A percentile compares a stretch with the other conserved stretches of the same genome.
phyloP scores from a whole-genome alignment of 2,797 vertebrate genomes.

The Morus bassanus region DNA sequence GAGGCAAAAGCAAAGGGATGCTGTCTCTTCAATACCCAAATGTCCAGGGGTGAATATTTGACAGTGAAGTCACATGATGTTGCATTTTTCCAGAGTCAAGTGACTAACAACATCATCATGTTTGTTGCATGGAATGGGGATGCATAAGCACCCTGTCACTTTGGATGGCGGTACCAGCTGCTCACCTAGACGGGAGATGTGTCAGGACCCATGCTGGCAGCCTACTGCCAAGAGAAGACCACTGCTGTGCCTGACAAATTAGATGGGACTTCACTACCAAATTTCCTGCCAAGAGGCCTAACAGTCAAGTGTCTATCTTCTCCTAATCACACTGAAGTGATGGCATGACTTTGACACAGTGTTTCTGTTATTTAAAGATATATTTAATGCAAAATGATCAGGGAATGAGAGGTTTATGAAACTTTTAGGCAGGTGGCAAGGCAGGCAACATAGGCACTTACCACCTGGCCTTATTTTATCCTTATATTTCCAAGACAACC shows the following conservation, averaged over 20 bases:
- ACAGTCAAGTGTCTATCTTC: constrained; percentile 74
- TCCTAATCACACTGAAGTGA: constrained; percentile 4
- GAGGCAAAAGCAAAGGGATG: neutral
- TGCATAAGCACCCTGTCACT: constrained; percentile 77
- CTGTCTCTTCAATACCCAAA: neutral
- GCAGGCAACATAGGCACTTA: neutral
- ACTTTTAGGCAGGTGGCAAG: neutral
- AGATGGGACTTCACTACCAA: constrained; percentile 77
- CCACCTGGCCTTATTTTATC: neutral
- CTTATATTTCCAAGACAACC: neutral
- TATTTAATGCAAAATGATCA: constrained; percentile 50
- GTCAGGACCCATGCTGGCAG: constrained; percentile 45
- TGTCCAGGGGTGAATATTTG: constrained; percentile 6
- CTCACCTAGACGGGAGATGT: constrained; percentile 75
- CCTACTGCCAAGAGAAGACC: constrained; percentile 65
- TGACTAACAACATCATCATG: neutral
- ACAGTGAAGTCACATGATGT: neutral
- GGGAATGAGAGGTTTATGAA: neutral
- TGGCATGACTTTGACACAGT: constrained; percentile 41
- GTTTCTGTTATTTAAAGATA: constrained; percentile 49
- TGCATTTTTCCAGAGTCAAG: neutral
- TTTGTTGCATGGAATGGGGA: neutral
- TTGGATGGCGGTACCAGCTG: constrained; percentile 29
- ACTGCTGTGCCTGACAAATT: constrained; percentile 76
- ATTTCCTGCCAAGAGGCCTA: constrained; percentile 78